Evolutionary conservation across 1,140 invertebrate species (phyloP).

Genomic region (Megathymus violae): DNA sequence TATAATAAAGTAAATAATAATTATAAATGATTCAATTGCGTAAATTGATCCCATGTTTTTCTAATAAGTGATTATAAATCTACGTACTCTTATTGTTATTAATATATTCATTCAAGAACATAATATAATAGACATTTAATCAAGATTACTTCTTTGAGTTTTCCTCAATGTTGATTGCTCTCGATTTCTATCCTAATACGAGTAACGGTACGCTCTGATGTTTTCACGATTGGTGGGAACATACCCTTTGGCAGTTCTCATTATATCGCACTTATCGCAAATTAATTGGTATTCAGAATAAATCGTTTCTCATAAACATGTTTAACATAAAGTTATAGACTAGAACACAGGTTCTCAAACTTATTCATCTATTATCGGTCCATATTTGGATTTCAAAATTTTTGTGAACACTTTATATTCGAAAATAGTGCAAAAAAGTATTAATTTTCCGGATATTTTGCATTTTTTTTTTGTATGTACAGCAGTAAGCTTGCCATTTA

Average conservation of each 20-base stretch:
- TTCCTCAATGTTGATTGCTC: slow-evolving; percentile 15
- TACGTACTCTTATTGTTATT: background rate
- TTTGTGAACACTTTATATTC: too few relatives aligned
- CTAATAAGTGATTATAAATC: too few relatives aligned
- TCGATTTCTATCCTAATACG: slow-evolving; percentile 17
- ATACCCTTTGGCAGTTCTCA: slow-evolving; percentile 32
- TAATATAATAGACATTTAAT: background rate
- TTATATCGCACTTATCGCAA: slow-evolving; percentile 31
- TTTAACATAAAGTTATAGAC: slow-evolving; percentile 21
- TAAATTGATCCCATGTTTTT: too few relatives aligned
- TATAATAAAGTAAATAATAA: too few relatives aligned
- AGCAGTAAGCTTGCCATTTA: too few relatives aligned
- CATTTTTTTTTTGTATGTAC: too few relatives aligned
- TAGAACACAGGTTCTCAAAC: slow-evolving; percentile 29
- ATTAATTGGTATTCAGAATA: slow-evolving; percentile 28
- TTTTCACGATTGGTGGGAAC: slow-evolving; percentile 30
- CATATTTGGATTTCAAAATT: too few relatives aligned
- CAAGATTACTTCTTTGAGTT: slow-evolving; percentile 2
- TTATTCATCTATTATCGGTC: background rate
- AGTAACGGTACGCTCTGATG: slow-evolving; percentile 1
- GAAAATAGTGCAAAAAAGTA: too few relatives aligned
- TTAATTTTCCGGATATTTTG: too few relatives aligned
- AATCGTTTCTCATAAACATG: slow-evolving; percentile 27
- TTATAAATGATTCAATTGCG: too few relatives aligned
- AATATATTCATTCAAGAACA: background rate